These are phyloP conservation scores for Bufotes viridis DNA, from an alignment of 2,797 vertebrate genomes.

Conservation along the genomic window DNA sequence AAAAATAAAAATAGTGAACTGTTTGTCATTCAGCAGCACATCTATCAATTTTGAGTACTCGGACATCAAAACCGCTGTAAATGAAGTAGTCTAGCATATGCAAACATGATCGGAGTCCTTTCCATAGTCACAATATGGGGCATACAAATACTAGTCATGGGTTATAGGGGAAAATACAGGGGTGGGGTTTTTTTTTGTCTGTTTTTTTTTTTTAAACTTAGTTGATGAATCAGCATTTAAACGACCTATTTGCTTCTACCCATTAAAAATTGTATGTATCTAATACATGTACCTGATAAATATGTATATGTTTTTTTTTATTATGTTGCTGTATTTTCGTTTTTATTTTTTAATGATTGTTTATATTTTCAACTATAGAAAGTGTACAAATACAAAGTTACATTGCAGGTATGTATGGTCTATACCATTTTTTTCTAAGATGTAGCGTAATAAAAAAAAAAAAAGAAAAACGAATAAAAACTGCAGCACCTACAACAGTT, in stretches of 20 bases:
- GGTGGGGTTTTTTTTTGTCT: slow-evolving; percentile 73
- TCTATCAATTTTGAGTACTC: slow-evolving; percentile 77
- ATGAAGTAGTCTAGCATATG: slow-evolving; percentile 79
- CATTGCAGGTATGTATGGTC: slow-evolving; percentile 83
- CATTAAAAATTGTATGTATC: slow-evolving; percentile 84
- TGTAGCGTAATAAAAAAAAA: slow-evolving; percentile 66
- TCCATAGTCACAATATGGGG: slow-evolving; percentile 76
- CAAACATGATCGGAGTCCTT: slow-evolving; percentile 77
- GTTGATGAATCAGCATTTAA: slow-evolving; percentile 82
- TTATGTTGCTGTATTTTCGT: slow-evolving; percentile 82
- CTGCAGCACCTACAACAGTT: slow-evolving; percentile 74
- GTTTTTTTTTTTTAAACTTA: slow-evolving; percentile 75
- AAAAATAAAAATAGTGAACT: slow-evolving; percentile 77
- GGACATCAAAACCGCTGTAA: slow-evolving; percentile 81
- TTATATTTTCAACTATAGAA: slow-evolving; percentile 86
- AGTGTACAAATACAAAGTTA: slow-evolving; percentile 83
- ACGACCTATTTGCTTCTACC: slow-evolving; percentile 78
- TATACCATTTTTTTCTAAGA: slow-evolving; percentile 82
- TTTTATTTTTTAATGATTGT: slow-evolving; percentile 85
- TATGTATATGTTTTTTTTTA: slow-evolving; percentile 80
- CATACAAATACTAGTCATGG: slow-evolving; percentile 80
- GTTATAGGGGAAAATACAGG: slow-evolving; percentile 74
- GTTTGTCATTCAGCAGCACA: slow-evolving; percentile 76
- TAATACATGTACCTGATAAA: slow-evolving; percentile 85
- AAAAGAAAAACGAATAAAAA: slow-evolving; percentile 69